Evolutionary conservation across 2,113 vertebrate genomes (phyloP).

Genomic region (Lucifuga dentata): DNA sequence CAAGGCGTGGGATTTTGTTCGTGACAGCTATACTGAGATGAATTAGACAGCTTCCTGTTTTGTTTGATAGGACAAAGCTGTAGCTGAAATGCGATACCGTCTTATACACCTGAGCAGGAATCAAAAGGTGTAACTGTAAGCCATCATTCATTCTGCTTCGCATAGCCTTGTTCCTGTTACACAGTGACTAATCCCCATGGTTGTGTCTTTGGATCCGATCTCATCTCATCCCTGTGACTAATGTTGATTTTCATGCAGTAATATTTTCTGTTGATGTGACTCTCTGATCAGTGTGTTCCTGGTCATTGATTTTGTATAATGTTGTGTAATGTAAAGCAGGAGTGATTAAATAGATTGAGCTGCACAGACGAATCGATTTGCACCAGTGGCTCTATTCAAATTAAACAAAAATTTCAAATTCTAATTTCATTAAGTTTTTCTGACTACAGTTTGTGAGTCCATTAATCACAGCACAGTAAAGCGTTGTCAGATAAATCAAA

Average conservation of each 20-base stretch:
- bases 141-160: constrained; percentile 43
- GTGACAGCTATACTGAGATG: constrained; percentile 30
- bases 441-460: constrained; percentile 53
- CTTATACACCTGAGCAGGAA: constrained; percentile 41
- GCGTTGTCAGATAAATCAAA: constrained; percentile 64
- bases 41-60: constrained; percentile 55
- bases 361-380: constrained; percentile 44
- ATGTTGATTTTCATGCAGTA: constrained; percentile 51
- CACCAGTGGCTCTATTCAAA: constrained; percentile 57
- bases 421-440: constrained; percentile 70
- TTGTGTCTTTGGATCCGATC: constrained; percentile 9
- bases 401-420: constrained; percentile 72
- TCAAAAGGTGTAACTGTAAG: constrained; percentile 61
- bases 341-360: constrained; percentile 46
- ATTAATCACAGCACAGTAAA: constrained; percentile 68
- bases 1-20: constrained; percentile 38
- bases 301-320: constrained; percentile 28
- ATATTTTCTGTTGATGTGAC: constrained; percentile 30
- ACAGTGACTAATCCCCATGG: constrained; percentile 56
- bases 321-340: constrained; percentile 38
- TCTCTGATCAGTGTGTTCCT: constrained; percentile 24
- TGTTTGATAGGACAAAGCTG: constrained; percentile 54
- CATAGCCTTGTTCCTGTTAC: constrained; percentile 22
- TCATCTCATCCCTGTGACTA: constrained; percentile 47
- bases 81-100: constrained; percentile 51